Base-by-base conservation (phyloP, 37 sponge, comb jelly and placozoan species). In the Petrosia ficiformis region DNA sequence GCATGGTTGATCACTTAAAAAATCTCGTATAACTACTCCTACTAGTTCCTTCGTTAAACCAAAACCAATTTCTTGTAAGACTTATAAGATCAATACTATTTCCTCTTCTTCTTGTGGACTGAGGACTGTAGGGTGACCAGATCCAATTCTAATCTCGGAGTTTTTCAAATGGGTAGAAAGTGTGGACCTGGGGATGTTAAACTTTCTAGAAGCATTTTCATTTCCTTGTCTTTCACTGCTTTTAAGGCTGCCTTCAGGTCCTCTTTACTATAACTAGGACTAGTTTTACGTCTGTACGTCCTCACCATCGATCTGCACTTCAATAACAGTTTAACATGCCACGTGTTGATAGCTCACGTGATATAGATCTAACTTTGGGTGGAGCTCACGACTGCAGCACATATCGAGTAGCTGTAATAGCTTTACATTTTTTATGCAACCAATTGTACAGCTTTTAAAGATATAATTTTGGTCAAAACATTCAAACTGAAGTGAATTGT, bases 41-140 rank as follows among this genome's bases (percentile, higher is more conserved):
- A 79, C 80, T 57, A 86, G 36, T 3, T 73, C 80, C 64, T 68
- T 61, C 1, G 85, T 84, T 2, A 86, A 63, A 34, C 74, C 76
- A 79, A 77, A 86, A 2, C 86, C 86, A 10, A 86, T 59, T 60
- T 86, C 86, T 37, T 79, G 80, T 22, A 86, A 30, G 8, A 56
- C 80, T 42, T 86, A 76, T 31, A 60, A 48, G 0, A 76, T 43
- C 32, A 40, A 66, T 39, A 80, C 81, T 25, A 86, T 80, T 21
- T 86, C 81, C 57, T 76, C 3, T 67, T 86, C 87, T 42, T 86
- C 80, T 2, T 54, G 44, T 26, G 59, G 4, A 10, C 74, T 73
- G 1, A 85, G 69, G 3, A 85, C 70, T 1, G 75, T 78, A 57
- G 86, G 79, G 8, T 22, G 44, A n/a, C 86, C 86, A 33, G 74